These are phyloP conservation scores for Andrena dorsata DNA, from an alignment of 2,888 invertebrate species.

Conservation along the genomic window DNA sequence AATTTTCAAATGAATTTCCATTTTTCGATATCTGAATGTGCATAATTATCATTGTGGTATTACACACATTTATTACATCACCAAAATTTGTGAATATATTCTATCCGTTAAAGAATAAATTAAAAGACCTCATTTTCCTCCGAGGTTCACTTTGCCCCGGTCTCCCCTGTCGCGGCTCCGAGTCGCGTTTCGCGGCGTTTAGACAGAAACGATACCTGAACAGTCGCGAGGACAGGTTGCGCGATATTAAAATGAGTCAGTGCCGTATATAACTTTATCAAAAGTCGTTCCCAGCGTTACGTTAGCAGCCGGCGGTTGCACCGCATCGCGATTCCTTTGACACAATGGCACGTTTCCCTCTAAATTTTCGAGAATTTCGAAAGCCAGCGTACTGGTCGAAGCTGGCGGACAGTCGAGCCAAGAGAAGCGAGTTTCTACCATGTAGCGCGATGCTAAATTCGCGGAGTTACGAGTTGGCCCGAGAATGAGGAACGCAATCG, in stretches of 20 bases:
- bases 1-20: too few relatives aligned
- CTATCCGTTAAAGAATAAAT: too few relatives aligned
- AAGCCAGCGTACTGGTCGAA: constrained; percentile 8
- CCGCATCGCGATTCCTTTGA: not conserved
- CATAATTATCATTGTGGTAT: too few relatives aligned
- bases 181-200: constrained; percentile 8
- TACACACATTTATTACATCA: too few relatives aligned
- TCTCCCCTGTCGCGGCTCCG: not conserved
- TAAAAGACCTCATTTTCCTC: too few relatives aligned
- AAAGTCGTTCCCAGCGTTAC: constrained; percentile 27
- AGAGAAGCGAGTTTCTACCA: constrained; percentile 1
- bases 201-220: constrained; percentile 19
- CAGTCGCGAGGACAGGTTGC: constrained; percentile 49
- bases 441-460: not conserved
- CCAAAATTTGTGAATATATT: too few relatives aligned
- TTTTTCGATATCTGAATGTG: too few relatives aligned
- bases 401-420: constrained; percentile 8
- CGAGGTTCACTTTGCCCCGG: too few relatives aligned
- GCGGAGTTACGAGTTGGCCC: not conserved
- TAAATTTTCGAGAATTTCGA: constrained; percentile 18
- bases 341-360: not conserved
- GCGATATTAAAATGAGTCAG: constrained; percentile 60
- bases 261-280: constrained; percentile 55
- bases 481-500: not conserved
- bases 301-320: not conserved